These are phyloP conservation scores for Cisticola juncidis DNA, from an alignment of 2,113 vertebrate species.

Conservation along the genomic window DNA sequence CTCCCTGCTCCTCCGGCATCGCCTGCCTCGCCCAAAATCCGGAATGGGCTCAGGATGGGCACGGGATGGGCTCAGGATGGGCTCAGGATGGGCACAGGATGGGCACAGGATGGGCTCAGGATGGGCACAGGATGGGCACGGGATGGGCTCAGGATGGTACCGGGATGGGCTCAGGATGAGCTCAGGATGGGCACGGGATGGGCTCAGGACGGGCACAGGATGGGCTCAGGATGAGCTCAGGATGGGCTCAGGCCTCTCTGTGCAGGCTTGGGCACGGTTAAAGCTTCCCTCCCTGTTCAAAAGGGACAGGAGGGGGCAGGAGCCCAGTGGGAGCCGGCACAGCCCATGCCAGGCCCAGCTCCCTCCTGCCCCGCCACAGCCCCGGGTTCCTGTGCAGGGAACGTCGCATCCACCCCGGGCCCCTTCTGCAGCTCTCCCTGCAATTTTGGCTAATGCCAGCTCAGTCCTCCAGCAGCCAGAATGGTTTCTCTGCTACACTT, in stretches of 20 bases:
- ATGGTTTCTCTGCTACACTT: slow-evolving; percentile 40
- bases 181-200: too few species aligned
- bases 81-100: too few species aligned
- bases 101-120: too few species aligned
- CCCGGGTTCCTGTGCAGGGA: rapidly evolving
- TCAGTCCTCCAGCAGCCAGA: neutral
- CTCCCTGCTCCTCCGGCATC: rapidly evolving
- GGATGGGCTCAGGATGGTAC: too few species aligned
- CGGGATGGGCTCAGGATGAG: too few species aligned
- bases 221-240: too few species aligned
- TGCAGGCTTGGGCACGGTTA: neutral
- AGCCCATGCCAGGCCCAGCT: rapidly evolving
- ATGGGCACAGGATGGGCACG: too few species aligned
- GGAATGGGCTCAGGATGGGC: too few species aligned
- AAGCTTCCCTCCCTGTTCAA: rapidly evolving
- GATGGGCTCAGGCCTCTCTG: neutral
- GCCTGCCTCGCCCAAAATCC: rapidly evolving
- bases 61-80: too few species aligned
- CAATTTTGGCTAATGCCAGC: neutral
- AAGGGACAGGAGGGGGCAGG: neutral
- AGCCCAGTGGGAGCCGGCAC: rapidly evolving
- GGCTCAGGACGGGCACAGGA: too few species aligned
- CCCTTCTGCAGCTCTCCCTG: neutral
- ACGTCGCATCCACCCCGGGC: rapidly evolving
- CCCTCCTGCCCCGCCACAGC: neutral